A percentile compares a stretch with the other conserved stretches of the same genome.
Conservation (phyloP, 2,113 vertebrate species). For the Dasypus novemcinctus region DNA sequence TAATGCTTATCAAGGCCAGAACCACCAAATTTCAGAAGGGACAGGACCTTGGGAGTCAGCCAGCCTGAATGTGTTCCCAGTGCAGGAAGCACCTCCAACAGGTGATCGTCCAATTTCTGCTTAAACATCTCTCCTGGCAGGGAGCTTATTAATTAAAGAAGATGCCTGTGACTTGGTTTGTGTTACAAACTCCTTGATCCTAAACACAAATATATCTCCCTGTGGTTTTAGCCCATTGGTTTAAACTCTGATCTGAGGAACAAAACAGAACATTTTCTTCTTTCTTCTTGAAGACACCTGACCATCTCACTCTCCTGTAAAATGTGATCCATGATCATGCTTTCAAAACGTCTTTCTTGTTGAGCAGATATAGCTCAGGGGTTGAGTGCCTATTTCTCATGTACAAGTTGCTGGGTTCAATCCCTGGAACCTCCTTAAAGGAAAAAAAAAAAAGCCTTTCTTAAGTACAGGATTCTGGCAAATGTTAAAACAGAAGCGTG, state of each 20-base stretch:
- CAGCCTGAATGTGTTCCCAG: not conserved
- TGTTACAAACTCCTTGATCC: not conserved
- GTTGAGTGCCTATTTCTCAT: too few species aligned
- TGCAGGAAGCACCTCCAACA: not conserved
- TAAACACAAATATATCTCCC: not conserved
- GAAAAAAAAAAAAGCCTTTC: not conserved
- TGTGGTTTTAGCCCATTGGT: not conserved
- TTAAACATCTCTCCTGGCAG: not conserved
- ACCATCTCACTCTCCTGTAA: not conserved
- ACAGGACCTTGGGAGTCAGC: not conserved
- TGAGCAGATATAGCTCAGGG: too few species aligned
- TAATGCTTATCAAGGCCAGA: not conserved
- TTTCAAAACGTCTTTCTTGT: not conserved
- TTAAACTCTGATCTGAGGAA: not conserved
- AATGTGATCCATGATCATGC: not conserved
- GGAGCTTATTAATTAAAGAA: not conserved
- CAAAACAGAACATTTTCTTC: not conserved
- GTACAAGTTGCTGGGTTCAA: too few species aligned
- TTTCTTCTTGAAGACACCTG: not conserved
- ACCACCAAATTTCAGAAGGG: not conserved
- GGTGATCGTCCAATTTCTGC: not conserved
- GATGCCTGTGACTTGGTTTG: not conserved
- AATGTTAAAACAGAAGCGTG: not conserved
- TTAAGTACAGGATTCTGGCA: not conserved
- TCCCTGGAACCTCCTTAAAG: too few species aligned